These are phyloP conservation scores for Philhelius pedissequus DNA, from an alignment of 2,888 invertebrate species.

Conservation along the genomic window DNA sequence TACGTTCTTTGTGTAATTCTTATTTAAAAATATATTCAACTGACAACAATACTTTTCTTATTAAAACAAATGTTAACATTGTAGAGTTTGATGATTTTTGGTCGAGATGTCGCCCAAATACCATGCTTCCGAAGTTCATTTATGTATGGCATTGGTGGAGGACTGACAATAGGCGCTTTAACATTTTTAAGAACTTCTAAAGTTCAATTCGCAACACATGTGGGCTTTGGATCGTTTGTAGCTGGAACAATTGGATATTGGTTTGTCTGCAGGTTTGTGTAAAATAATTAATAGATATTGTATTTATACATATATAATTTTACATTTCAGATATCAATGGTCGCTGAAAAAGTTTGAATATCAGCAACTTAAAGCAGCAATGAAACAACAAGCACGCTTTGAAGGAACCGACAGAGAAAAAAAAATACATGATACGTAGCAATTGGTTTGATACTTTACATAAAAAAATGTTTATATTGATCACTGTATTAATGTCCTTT, in stretches of 20 bases:
- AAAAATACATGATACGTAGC: conserved; percentile 69
- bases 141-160: conserved; percentile 86
- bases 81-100: conserved; percentile 83
- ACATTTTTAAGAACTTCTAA: conserved; percentile 88
- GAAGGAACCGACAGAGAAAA: conserved; percentile 83
- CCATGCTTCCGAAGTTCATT: conserved; percentile 90
- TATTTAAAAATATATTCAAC: background rate
- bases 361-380: conserved; percentile 82
- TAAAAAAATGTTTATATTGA: too few relatives aligned
- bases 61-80: conserved; percentile 69
- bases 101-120: conserved; percentile 86
- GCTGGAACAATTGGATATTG: conserved; percentile 85
- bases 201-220: conserved; percentile 82
- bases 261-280: conserved; percentile 81
- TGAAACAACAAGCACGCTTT: conserved; percentile 82
- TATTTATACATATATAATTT: background rate
- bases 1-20: too few relatives aligned
- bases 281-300: background rate
- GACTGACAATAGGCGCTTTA: conserved; percentile 83
- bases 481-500: background rate
- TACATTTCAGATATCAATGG: conserved; percentile 82
- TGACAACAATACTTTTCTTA: background rate
- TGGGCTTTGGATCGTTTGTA: conserved; percentile 84
- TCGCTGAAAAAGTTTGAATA: conserved; percentile 84
- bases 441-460: background rate